A percentile compares a stretch with the other conserved stretches of the same genome.
Evolutionary conservation across 2,113 vertebrate species (phyloP).

Genomic region (Dryoscopus gambensis): DNA sequence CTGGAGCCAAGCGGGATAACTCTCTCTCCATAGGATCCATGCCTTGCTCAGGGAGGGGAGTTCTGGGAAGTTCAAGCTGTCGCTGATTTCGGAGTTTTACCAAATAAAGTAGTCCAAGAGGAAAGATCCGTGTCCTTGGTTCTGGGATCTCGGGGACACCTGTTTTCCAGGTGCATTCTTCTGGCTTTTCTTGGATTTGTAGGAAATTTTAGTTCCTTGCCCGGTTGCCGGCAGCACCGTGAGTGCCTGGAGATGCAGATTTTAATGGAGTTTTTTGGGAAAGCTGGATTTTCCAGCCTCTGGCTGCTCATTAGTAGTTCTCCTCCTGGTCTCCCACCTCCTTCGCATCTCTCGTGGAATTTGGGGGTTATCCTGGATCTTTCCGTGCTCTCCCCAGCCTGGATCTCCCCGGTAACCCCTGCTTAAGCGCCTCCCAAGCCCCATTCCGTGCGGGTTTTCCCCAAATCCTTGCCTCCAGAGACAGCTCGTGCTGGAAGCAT

Average conservation of each 20-base stretch:
- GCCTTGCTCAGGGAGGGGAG: slow-evolving; percentile 27
- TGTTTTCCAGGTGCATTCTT: neutral
- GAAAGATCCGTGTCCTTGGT: neutral
- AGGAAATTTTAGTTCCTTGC: neutral
- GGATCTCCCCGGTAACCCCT: neutral
- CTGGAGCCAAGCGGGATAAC: neutral
- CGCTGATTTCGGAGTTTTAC: slow-evolving; percentile 71
- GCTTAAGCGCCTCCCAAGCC: accelerated
- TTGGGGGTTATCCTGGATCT: neutral
- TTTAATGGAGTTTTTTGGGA: neutral
- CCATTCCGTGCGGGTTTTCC: accelerated
- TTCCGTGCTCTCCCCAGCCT: neutral
- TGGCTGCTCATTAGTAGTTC: neutral
- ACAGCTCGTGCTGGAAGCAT: neutral
- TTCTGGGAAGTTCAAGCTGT: slow-evolving; percentile 5
- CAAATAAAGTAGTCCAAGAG: slow-evolving; percentile 79
- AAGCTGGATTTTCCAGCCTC: neutral
- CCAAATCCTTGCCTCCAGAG: neutral
- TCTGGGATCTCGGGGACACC: neutral
- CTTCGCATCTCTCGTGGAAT: neutral
- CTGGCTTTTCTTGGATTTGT: neutral
- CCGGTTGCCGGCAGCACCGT: neutral
- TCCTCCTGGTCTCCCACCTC: neutral
- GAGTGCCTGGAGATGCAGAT: neutral
- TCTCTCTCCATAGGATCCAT: neutral